Conservation (phyloP, 2,113 vertebrate species). For the Fregetta grallaria region DNA sequence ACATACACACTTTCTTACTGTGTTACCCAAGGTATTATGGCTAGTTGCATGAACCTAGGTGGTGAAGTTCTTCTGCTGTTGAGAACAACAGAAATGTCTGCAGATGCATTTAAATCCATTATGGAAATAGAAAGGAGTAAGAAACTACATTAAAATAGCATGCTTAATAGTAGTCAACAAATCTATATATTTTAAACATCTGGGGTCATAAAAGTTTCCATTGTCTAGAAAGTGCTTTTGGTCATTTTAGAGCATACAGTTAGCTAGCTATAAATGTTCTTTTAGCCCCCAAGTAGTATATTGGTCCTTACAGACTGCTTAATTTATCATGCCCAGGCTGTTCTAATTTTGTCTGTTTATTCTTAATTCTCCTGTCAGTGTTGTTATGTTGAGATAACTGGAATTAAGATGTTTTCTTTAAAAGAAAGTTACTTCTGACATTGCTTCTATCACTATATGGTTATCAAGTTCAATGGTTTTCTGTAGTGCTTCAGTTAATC, state of each 20-base stretch:
- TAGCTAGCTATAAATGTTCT: not conserved
- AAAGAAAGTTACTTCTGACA: not conserved
- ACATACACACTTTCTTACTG: not conserved
- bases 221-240: not conserved
- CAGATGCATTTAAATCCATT: not conserved
- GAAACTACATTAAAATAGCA: not conserved
- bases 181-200: not conserved
- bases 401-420: not conserved
- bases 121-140: not conserved
- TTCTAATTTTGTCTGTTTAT: not conserved
- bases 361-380: not conserved
- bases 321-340: not conserved
- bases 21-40: not conserved
- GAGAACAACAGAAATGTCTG: not conserved
- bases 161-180: not conserved
- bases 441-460: rapidly evolving
- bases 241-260: not conserved
- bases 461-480: not conserved
- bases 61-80: not conserved
- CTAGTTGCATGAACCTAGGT: not conserved
- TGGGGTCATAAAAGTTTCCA: not conserved
- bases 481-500: not conserved
- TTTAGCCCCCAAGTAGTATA: not conserved
- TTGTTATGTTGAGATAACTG: not conserved
- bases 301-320: not conserved